A percentile compares a stretch with the other conserved stretches of the same genome.
Conservation (phyloP, 2,113 vertebrate species). For the Clupea harengus region DNA sequence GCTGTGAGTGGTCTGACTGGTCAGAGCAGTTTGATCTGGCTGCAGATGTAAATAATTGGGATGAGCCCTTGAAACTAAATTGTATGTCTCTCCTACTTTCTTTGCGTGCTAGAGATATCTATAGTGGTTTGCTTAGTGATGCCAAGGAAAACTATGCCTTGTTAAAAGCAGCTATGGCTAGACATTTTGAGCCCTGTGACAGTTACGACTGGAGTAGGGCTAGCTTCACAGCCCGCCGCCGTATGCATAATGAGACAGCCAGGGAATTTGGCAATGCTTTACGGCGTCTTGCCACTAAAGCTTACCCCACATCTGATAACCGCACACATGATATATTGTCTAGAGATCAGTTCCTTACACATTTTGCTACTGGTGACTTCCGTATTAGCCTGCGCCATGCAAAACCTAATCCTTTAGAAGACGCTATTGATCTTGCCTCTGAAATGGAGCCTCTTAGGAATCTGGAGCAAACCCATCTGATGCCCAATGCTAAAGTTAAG, state of each 20-base stretch:
- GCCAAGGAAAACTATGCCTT: background rate
- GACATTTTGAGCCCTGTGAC: slow-evolving; percentile 31
- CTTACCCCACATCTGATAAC: slow-evolving; percentile 20
- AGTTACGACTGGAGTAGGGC: slow-evolving; percentile 26
- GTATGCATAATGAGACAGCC: no score
- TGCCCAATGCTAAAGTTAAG: background rate
- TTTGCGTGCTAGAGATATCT: slow-evolving; percentile 26
- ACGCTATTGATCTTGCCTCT: slow-evolving; percentile 26
- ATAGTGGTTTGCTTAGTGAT: slow-evolving; percentile 19
- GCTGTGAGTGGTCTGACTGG: slow-evolving; percentile 20
- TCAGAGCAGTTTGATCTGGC: slow-evolving; percentile 13
- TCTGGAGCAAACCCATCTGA: background rate
- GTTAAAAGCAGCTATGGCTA: slow-evolving; percentile 21
- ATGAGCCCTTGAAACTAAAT: background rate
- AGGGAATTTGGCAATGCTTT: no score
- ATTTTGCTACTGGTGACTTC: slow-evolving; percentile 8
- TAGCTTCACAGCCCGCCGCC: slow-evolving; percentile 12
- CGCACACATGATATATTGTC: slow-evolving; percentile 23
- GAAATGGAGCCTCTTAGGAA: slow-evolving; percentile 25
- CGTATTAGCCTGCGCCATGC: slow-evolving; percentile 20
- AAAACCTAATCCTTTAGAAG: background rate
- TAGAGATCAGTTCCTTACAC: slow-evolving; percentile 25
- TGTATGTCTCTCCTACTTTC: slow-evolving; percentile 35
- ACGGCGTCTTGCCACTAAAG: no score
- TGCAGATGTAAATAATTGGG: no score